These are phyloP conservation scores for Pterophyllum scalare DNA, from an alignment of 2,113 vertebrate species.

Conservation along the genomic window DNA sequence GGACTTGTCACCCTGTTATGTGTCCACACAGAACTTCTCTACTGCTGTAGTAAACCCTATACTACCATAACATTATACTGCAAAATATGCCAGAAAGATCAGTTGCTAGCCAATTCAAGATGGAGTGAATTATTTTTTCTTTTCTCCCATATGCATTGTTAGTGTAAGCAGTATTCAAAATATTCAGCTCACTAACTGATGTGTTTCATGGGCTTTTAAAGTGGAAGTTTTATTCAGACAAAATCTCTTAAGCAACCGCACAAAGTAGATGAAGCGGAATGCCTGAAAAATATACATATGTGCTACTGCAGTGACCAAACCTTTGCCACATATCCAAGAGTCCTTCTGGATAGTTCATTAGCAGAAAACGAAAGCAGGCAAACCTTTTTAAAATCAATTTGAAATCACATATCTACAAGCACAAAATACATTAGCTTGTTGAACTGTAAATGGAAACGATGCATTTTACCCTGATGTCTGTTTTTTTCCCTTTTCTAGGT, in stretches of 20 bases:
- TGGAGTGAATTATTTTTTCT: neutral
- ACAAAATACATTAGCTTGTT: neutral
- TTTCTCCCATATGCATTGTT: neutral
- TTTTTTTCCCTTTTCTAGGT: neutral
- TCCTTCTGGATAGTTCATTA: neutral
- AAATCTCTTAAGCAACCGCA: too few species aligned
- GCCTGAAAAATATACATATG: neutral
- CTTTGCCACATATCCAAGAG: neutral
- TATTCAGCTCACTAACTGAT: neutral
- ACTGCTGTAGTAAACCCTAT: neutral
- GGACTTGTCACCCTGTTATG: neutral
- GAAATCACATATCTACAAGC: neutral
- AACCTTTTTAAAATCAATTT: neutral
- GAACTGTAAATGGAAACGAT: neutral
- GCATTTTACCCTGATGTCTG: neutral
- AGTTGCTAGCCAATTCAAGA: neutral
- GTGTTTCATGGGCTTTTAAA: neutral
- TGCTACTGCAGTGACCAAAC: neutral
- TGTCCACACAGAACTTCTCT: neutral
- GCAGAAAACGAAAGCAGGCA: neutral
- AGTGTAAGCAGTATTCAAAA: neutral
- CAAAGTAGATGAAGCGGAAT: neutral
- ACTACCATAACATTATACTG: neutral
- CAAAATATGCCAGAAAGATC: neutral
- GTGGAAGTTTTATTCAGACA: neutral